Evolutionary conservation across 1,140 invertebrate genomes (phyloP).

Genomic region (Eumaeus atala): DNA sequence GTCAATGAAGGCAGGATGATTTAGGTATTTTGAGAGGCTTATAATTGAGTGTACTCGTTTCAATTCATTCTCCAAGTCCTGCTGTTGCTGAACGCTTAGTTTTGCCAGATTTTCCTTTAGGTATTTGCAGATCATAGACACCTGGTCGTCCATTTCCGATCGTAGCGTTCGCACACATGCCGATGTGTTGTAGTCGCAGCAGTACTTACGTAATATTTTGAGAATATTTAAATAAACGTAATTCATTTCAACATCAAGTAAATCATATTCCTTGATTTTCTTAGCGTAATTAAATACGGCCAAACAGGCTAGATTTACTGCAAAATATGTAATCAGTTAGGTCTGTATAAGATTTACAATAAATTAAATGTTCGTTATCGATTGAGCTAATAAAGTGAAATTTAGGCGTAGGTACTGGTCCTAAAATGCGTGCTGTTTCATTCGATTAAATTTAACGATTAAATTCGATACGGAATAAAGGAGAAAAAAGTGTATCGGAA

Average conservation of each 20-base stretch:
- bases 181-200: not conserved
- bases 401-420: too few species aligned
- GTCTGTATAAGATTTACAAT: too few species aligned
- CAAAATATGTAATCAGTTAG: too few species aligned
- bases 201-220: not conserved
- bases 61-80: slow-evolving; percentile 32
- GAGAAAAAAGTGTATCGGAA: too few species aligned
- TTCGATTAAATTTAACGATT: too few species aligned
- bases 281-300: too few species aligned
- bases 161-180: not conserved
- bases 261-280: not conserved
- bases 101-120: not conserved
- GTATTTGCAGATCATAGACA: not conserved
- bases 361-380: too few species aligned
- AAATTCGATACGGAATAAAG: too few species aligned
- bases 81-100: not conserved
- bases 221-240: not conserved
- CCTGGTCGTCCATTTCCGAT: not conserved
- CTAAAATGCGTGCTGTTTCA: too few species aligned
- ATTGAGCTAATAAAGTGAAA: too few species aligned
- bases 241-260: not conserved
- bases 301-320: too few species aligned
- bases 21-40: slow-evolving; percentile 34
- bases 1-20: slow-evolving; percentile 20
- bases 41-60: slow-evolving; percentile 41